Base-by-base conservation (phyloP, 2,797 vertebrate genomes). In the Schizopygopsis malacanthus region DNA sequence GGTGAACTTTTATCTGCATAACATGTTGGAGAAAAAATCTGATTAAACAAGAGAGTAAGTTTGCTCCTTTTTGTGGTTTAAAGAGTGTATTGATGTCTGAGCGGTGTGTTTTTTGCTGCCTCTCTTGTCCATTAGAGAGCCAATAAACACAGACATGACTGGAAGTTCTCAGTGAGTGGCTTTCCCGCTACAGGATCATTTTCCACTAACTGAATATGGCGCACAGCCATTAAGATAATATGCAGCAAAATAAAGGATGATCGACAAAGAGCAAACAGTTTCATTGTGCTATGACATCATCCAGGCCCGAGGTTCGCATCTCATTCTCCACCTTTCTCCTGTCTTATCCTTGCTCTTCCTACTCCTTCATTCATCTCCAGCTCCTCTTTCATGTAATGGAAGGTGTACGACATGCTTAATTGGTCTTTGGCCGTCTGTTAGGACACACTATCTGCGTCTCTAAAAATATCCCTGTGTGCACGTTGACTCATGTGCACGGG, bases 391-490 rank as follows among this genome's bases (percentile, higher is more conserved):
- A 84, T 63, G 67, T 72, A 87, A 89, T 67, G 89, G 84, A 90
- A 94, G 91, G 92, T 93, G 85, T 87, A 90, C 90, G 63, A 90
- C 91, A 79, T 89, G 89, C 90, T 89, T 90, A 90, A 93, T 90
- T 90, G 89, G 75, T 86, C 80, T 79, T 91, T 70, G 86, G 79
- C 88, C 87, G 88, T 91, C 89, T 92, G 88, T 71, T 22, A 18
- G 81, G 91, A 93, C 92, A 94, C 89, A 86, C 88, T 91, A 93
- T 92, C 92, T 85, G 71, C 1, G 4, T 50, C 69, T 90, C 92
- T 95, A 94, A 93, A 95, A 94, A 95, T 94, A 95, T 52, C 84
- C 20, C 7, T 0, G 10, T 4, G 72, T 83, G 88, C 88, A 79
- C 63, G 72, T 16, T n/a, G 86, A 83, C 45, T 70, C 88, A 65